Conservation (phyloP, 1,140 invertebrate species). For the Philotrypesis tridentata region DNA sequence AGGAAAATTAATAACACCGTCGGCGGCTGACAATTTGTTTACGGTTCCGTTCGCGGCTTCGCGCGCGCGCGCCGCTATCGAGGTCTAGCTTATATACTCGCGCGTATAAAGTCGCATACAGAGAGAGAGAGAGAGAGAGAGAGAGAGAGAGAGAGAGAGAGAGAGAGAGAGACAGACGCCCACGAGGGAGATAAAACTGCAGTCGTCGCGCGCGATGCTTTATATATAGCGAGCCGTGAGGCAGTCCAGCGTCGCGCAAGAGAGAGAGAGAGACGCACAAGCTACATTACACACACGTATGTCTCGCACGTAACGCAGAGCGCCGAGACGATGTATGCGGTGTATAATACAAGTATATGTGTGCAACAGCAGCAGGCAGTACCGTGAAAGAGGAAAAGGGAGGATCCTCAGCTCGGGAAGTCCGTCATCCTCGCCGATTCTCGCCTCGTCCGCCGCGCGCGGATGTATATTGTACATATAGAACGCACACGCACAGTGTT, state of each 20-base stretch:
- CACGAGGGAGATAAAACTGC: not conserved
- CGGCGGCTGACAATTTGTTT: constrained; percentile 11
- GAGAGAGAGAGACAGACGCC: not conserved
- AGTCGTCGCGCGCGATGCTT: not conserved
- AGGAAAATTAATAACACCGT: not conserved
- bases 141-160: not conserved
- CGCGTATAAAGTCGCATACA: not conserved
- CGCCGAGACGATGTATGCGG: too few species aligned
- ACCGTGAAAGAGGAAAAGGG: not conserved
- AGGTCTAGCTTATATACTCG: not conserved
- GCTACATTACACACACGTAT: too few species aligned
- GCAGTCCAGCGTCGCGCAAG: not conserved
- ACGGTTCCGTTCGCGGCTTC: not conserved
- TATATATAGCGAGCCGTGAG: not conserved
- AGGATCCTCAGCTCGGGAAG: not conserved
- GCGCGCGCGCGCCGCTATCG: not conserved
- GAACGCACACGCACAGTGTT: not conserved
- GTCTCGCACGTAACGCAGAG: too few species aligned
- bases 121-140: not conserved
- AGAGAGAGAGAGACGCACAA: too few species aligned
- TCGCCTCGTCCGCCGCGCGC: not conserved
- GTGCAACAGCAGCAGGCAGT: not conserved
- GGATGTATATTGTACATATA: not conserved
- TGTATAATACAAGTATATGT: not conserved
- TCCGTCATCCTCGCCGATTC: not conserved